Evolutionary conservation across 92 coral and sea anemone genomes (phyloP).

Genomic region (Pocillopora grandis): DNA sequence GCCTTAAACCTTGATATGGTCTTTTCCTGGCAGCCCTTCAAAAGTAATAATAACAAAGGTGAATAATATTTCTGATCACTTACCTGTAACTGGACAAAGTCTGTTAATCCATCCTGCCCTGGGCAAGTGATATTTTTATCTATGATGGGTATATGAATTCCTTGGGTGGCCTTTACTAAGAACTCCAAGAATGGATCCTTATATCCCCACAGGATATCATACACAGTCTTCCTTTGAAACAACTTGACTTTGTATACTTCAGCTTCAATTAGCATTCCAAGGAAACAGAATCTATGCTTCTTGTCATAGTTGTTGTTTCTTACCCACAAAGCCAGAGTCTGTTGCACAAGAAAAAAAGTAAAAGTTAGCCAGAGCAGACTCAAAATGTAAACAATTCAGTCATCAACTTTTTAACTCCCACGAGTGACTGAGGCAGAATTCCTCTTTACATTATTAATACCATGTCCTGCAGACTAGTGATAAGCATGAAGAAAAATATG

Average conservation of each 20-base stretch:
- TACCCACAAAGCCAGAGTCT: slow-evolving; percentile 69
- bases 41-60: too few relatives aligned
- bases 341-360: not conserved
- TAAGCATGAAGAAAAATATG: too few relatives aligned
- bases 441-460: too few relatives aligned
- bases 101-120: slow-evolving; percentile 47
- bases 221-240: slow-evolving; percentile 67
- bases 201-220: slow-evolving; percentile 88
- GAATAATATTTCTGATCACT: not conserved
- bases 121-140: slow-evolving; percentile 31
- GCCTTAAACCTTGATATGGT: too few relatives aligned
- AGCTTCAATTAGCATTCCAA: not conserved
- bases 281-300: not conserved
- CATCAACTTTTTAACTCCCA: too few relatives aligned
- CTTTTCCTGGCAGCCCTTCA: too few relatives aligned
- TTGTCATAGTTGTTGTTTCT: slow-evolving; percentile 40
- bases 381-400: too few relatives aligned
- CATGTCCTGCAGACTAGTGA: too few relatives aligned
- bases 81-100: slow-evolving; percentile 81
- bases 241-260: not conserved
- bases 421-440: too few relatives aligned
- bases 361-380: not conserved
- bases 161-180: not conserved
- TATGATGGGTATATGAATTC: too few relatives aligned
- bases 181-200: slow-evolving; percentile 52